Evolutionary conservation across 1,140 invertebrate genomes (phyloP), one percentile per base, ranked within the genome.

Genomic region (Manduca sexta): DNA sequence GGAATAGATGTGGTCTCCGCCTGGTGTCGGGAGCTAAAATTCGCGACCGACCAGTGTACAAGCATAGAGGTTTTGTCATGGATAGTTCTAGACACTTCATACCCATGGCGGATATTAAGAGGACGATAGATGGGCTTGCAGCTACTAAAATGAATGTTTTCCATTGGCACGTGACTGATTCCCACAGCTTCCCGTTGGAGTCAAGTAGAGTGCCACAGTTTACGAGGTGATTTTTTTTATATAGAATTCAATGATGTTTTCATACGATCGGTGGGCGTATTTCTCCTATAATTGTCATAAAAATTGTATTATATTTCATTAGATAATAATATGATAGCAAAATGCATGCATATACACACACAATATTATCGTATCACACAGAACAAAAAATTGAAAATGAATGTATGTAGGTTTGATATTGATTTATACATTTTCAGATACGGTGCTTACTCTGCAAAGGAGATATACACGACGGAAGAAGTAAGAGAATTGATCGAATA

Each of bases 121-220:
- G 88, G 37, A 92, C 92, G 2, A 81, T 96, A 1, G 92, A 95
- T 60, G 94, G 89, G 2, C 95, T 97, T 94, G 91, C 93, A 0
- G 88, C 92, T 0, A 92, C 90, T 14, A 97, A 97, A 77, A 74
- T 97, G 52, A 97, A 97, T 64, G 92, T 93, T 0, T 90, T 96
- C 26, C 95, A 96, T 69, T 95, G 94, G 94, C 94, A 96, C 64
- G 89, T 93, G 1, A 93, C 92, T 0, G 95, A 96, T 68, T 91
- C 93, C 0, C 94, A 96, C 52, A 95, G 93, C 67, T 96, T 96
- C 74, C 94, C 95, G 0, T 88, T 94, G 52, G 91, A 93, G 41
- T 92, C 93, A 0, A 87, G 85, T 1, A 86, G 90, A 13, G 89
- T 92, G 18, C 94, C 94, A 0, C 90, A 94, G 64, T 90, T 96